Percentiles rank a stretch among this genome's conserved stretches.
Evolutionary conservation across 2,888 invertebrate genomes (phyloP).

Genomic region (Euphydryas editha): DNA sequence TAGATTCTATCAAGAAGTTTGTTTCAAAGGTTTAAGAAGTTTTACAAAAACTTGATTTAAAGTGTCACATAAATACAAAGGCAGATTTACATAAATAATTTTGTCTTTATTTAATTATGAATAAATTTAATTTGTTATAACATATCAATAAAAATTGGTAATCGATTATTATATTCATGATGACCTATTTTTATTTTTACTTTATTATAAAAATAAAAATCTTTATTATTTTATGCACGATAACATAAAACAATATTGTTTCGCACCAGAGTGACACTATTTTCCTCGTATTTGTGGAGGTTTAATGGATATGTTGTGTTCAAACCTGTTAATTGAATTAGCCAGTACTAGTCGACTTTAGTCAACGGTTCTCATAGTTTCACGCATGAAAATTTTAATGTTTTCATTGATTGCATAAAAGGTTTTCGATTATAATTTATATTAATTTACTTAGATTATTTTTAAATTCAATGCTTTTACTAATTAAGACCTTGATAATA

Average conservation of each 20-base stretch:
- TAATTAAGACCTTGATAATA: too few relatives aligned
- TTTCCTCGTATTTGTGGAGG: constrained; percentile 61
- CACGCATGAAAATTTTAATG: constrained; percentile 40
- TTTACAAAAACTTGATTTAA: too few relatives aligned
- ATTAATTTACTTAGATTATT: neutral
- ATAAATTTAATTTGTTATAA: too few relatives aligned
- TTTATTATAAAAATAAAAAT: neutral
- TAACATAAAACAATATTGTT: neutral
- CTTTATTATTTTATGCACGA: neutral
- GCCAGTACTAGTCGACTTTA: constrained; percentile 53
- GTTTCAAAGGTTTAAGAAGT: too few relatives aligned
- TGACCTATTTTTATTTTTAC: too few relatives aligned
- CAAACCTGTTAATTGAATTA: constrained; percentile 77
- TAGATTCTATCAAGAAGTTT: too few relatives aligned
- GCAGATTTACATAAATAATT: too few relatives aligned
- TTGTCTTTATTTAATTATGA: too few relatives aligned
- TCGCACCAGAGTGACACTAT: constrained; percentile 28
- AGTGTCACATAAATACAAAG: too few relatives aligned
- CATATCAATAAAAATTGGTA: too few relatives aligned
- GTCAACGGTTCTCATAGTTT: constrained; percentile 71
- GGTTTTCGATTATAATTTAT: neutral
- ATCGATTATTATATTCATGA: too few relatives aligned
- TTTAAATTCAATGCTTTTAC: neutral
- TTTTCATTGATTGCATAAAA: neutral
- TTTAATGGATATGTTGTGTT: constrained; percentile 77